Evolutionary conservation across 2,888 invertebrate species (phyloP), one percentile per base, ranked within the genome.

Genomic region (Euzophera pinguis): DNA sequence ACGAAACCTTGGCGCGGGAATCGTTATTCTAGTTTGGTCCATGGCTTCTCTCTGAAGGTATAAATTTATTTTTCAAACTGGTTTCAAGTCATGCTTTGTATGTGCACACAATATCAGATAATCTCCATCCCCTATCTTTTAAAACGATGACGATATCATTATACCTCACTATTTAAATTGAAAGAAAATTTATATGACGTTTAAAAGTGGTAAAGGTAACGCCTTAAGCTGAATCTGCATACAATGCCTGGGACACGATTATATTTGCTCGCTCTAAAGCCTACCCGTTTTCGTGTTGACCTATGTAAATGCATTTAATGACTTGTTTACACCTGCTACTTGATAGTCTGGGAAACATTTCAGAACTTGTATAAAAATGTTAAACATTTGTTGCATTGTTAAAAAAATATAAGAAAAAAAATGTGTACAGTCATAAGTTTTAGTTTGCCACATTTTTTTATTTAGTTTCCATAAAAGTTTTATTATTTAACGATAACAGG

Each of bases 211-310:
- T 68, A 71, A 75, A 71, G 67, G 75, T 78, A 74, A 70, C 81
- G 75, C 81, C 71, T 74, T 69, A 69, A 64, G 64, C 65, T 63
- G 62, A 59, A 86, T 88, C 84, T 86, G 78, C 86, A 88, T 88
- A 85, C 86, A 87, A 88, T 87, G 74, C 72, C 58, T 65, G 66
- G 56, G 55, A 59, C 62, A 53, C 59, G 59, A 56, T 58, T 62
- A 64, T 61, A 63, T 53, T 49, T 55, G 57, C 54, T 53, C 52
- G 54, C 32, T 38, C 3, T 27, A 29, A 17, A 55, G 59, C 53
- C 61, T 60, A 60, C 61, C 56, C 58, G 64, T 65, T 66, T 66
- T 64, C 60, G 62, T 64, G 59, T 67, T 64, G 59, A 65, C 62
- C 65, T 67, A 67, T 69, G 69, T 69, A 66, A 71, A 71, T 71